phyloP scores from a whole-genome alignment of 2,888 invertebrate species.

The Theodoxus fluviatilis region DNA sequence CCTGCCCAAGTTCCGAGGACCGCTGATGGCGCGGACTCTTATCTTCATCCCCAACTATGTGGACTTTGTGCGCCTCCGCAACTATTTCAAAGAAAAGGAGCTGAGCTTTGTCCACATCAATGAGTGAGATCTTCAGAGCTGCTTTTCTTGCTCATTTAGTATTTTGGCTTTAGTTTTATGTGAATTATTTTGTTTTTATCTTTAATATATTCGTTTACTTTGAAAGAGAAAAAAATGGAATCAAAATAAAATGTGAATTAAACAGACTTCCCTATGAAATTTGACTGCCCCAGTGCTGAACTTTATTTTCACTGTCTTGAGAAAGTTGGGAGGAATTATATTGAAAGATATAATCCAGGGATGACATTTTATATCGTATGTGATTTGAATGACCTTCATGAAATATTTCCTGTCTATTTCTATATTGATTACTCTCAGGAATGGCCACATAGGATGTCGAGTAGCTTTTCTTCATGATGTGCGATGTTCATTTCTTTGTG shows the following conservation, averaged over 20 bases:
- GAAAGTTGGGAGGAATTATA: too few species aligned
- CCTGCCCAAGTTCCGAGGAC: too few species aligned
- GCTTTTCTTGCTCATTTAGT: too few species aligned
- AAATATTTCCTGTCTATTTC: background rate
- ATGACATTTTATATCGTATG: background rate
- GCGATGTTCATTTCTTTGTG: conserved; percentile 31
- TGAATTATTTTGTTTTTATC: background rate
- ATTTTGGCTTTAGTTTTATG: background rate
- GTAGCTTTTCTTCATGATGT: background rate
- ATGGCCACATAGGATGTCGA: background rate
- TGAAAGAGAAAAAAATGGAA: too few species aligned
- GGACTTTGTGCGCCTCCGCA: conserved; percentile 88
- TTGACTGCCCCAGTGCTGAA: too few species aligned
- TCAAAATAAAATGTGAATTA: background rate
- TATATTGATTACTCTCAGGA: background rate
- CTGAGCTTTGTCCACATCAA: conserved; percentile 88
- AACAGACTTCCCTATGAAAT: background rate
- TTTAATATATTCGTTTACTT: too few species aligned
- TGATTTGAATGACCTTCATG: background rate
- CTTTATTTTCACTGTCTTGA: too few species aligned
- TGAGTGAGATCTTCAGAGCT: too few species aligned
- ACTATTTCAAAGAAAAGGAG: conserved; percentile 89
- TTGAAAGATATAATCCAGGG: background rate
- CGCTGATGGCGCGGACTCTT: conserved; percentile 78
- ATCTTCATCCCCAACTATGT: conserved; percentile 94